Evolutionary conservation across 2,113 vertebrate genomes (phyloP), one percentile per base, ranked within the genome.

Genomic region (Pelvicachromis taeniatus): DNA sequence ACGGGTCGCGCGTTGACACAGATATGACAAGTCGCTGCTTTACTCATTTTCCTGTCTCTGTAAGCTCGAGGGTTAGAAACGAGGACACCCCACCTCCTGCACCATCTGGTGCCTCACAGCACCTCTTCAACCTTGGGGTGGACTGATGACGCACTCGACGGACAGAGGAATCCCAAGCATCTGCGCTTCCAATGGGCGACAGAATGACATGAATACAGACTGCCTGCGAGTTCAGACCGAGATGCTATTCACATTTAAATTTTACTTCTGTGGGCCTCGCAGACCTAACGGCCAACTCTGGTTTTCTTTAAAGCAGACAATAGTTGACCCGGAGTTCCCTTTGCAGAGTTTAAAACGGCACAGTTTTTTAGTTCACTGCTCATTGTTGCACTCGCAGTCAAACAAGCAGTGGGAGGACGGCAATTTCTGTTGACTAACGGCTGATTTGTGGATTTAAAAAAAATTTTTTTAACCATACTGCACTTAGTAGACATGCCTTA

Each of bases 111-210:
- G 78, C 90, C 86, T 85, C 85, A n/a, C 33, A 83, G 88, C 85
- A 78, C 86, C 86, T 89, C 88, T 79, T 86, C 81, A 77, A 79
- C 77, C 77, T 86, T 38, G 29, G 82, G 85, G 83, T 80, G 48
- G 91, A 84, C 63, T 59, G 87, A 87, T 93, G 93, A 94, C 84
- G 89, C 89, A 93, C 73, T 88, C n/a, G 0, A 59, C 11, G 19
- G 82, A 35, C 52, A 59, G 77, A 92, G 91, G 94, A 94, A 94
- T 95, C 78, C 58, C 78, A 83, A 85, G 89, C 88, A 94, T 94
- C 63, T 68, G 50, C 54, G 79, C 78, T 56, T 82, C 88, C 45
- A 50, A 86, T 29, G 77, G 80, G 78, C 86, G 52, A 84, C 85
- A 78, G 73, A 65, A 80, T 85, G 55, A 87, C 55, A 19, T 40